These are phyloP conservation scores for Leucophenga varia DNA, from an alignment of 1,140 invertebrate genomes.

Conservation along the genomic window DNA sequence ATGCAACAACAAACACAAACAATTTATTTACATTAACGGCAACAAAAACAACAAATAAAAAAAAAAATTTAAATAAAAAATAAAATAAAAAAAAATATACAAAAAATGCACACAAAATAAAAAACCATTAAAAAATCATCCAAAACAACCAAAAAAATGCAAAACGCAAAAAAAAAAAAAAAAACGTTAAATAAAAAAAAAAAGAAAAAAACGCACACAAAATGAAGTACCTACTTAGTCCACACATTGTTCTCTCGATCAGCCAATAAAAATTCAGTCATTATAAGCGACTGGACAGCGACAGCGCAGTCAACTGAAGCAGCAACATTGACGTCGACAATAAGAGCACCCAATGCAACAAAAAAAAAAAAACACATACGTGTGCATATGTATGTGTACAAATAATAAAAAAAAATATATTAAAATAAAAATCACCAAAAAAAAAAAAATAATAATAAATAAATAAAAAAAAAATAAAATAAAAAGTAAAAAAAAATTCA, in stretches of 20 bases:
- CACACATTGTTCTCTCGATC: constrained; percentile 27
- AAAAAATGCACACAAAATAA: constrained; percentile 5
- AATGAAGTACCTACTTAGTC: constrained; percentile 44
- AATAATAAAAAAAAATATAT: constrained; percentile 38
- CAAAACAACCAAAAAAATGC: constrained; percentile 5
- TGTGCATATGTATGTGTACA: constrained; percentile 12
- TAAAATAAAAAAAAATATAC: not conserved
- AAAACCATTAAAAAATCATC: constrained; percentile 8
- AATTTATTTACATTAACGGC: constrained; percentile 53
- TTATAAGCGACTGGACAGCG: constrained; percentile 13
- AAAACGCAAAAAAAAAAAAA: constrained; percentile 3
- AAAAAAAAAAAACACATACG: constrained; percentile 26
- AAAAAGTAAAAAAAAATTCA: constrained; percentile 8
- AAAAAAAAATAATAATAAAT: constrained; percentile 19
- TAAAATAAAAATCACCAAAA: constrained; percentile 46
- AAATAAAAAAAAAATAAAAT: not conserved
- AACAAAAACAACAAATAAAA: constrained; percentile 10
- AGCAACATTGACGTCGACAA: too few species aligned
- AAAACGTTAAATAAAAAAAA: constrained; percentile 8
- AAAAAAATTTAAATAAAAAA: constrained; percentile 8
- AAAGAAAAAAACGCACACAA: constrained; percentile 6
- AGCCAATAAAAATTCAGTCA: constrained; percentile 56
- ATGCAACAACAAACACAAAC: constrained; percentile 55
- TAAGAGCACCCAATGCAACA: constrained; percentile 9
- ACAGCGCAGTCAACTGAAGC: constrained; percentile 26